Evolutionary conservation across 2,113 vertebrate species (phyloP).

Genomic region (Entelurus aequoreus): DNA sequence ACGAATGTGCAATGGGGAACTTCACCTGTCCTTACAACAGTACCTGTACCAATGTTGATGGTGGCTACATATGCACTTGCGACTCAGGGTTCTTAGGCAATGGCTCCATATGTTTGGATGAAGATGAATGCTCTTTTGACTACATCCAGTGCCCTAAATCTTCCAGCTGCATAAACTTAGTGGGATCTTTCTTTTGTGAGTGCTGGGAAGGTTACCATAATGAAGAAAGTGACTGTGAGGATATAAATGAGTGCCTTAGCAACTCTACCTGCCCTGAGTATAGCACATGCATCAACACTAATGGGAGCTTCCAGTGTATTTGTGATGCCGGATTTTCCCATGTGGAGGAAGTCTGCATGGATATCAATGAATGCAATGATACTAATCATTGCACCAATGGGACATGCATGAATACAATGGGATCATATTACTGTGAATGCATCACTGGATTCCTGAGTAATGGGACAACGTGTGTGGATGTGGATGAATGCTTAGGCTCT

Average conservation of each 20-base stretch:
- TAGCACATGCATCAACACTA: constrained; percentile 68
- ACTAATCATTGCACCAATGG: constrained; percentile 58
- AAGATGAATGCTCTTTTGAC: constrained; percentile 68
- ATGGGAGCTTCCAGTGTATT: constrained; percentile 62
- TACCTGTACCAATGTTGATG: constrained; percentile 64
- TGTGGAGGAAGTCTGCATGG: constrained; percentile 53
- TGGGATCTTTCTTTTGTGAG: constrained; percentile 66
- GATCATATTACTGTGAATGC: constrained; percentile 74
- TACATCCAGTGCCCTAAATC: constrained; percentile 55
- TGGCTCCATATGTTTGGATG: constrained; percentile 64
- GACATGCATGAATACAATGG: constrained; percentile 65
- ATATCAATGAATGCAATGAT: constrained; percentile 69
- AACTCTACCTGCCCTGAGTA: constrained; percentile 61
- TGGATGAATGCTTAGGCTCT: constrained; percentile 67
- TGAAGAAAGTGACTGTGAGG: constrained; percentile 61
- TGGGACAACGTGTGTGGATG: constrained; percentile 64
- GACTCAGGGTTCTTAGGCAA: constrained; percentile 64
- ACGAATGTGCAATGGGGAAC: constrained; percentile 66
- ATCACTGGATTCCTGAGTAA: constrained; percentile 67
- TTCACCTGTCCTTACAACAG: constrained; percentile 67
- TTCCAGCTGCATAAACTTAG: constrained; percentile 67
- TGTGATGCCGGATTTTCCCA: constrained; percentile 67
- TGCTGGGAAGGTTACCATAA: constrained; percentile 69
- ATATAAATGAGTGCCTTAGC: constrained; percentile 69
- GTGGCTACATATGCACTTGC: constrained; percentile 69